Percentiles rank a stretch among this genome's conserved stretches.
Evolutionary conservation across 1,140 invertebrate species (phyloP).

Genomic region (Lutraria rhynchaena): DNA sequence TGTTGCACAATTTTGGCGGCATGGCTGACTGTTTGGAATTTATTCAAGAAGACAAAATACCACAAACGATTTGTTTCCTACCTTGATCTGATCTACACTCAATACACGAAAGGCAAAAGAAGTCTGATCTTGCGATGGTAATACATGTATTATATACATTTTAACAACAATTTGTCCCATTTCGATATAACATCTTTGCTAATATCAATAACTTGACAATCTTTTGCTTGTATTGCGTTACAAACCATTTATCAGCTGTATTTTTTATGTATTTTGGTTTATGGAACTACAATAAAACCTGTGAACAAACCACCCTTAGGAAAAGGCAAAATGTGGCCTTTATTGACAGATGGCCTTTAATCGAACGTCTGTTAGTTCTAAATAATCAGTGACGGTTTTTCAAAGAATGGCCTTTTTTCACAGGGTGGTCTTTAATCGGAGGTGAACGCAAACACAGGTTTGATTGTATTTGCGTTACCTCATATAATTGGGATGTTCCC

Average conservation of each 20-base stretch:
- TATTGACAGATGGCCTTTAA: no score
- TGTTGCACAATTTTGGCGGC: not conserved
- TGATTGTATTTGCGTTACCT: no score
- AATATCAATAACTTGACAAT: not conserved
- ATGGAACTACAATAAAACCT: not conserved
- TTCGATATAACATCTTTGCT: not conserved
- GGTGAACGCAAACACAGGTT: no score
- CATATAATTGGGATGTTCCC: no score
- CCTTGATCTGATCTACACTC: constrained; percentile 1
- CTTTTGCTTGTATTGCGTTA: not conserved
- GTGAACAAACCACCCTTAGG: not conserved
- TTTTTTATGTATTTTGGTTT: not conserved
- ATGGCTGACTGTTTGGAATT: not conserved
- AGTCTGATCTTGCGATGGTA: constrained; percentile 41
- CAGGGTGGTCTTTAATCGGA: no score
- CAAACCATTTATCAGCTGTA: no score
- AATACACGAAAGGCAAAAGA: constrained; percentile 31
- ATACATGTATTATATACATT: not conserved
- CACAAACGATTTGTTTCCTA: not conserved
- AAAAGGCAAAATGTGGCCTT: no score
- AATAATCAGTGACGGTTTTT: no score
- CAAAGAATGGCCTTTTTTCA: no score
- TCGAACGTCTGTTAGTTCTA: no score
- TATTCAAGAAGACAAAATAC: constrained; percentile 9
- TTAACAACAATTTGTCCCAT: not conserved